Base-by-base conservation (phyloP, 2,113 vertebrate genomes). In the Trachemys scripta region DNA sequence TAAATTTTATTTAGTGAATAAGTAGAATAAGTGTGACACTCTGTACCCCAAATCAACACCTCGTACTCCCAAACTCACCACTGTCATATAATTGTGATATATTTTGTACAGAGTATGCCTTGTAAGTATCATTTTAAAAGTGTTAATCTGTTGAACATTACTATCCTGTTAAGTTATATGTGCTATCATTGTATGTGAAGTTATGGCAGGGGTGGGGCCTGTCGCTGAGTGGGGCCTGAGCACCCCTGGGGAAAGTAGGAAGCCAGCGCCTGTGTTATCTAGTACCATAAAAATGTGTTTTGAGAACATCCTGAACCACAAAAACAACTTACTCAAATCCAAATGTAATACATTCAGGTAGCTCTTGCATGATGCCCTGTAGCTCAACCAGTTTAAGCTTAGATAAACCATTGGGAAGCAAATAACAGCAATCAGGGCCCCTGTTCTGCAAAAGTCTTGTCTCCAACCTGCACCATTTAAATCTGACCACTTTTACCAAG, bases 1-100 rank as follows among this genome's bases (percentile, higher is more conserved):
- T 25, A 17, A 80, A 85, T 38, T 89, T 87, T 57, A 22, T 84
- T 25, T 90, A 16, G n/a, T 88, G 92, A 96, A 90, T 38, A 90
- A 85, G 53, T 45, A 78, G 56, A 57, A 7, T 9, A 11, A 85
- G 92, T 89, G 50, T 50, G 50, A 50, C 50, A 14, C 4, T 50
- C 50, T 50, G 50, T 50, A 50, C 50, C 50, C 14, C 13, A 50
- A 50, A 50, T 14, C 50, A 50, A 50, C 50, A 50, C 50, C 50
- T 50, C 14, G 14, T 50, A 14, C 14, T 50, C 50, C 50, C 50
- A 50, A 16, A 50, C 50, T 16, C 50, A 50, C 50, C 50, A 50
- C 50, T 50, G 13, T 50, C 50, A 16, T 50, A 50, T 14, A 50
- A 50, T 50, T 50, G 50, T 50, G 50, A 50, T 50, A 50, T 50